A percentile compares a stretch with the other conserved stretches of the same genome.
These are phyloP conservation scores for Ivindomyrus marchei DNA, from an alignment of 2,113 vertebrate species.

Conservation along the genomic window DNA sequence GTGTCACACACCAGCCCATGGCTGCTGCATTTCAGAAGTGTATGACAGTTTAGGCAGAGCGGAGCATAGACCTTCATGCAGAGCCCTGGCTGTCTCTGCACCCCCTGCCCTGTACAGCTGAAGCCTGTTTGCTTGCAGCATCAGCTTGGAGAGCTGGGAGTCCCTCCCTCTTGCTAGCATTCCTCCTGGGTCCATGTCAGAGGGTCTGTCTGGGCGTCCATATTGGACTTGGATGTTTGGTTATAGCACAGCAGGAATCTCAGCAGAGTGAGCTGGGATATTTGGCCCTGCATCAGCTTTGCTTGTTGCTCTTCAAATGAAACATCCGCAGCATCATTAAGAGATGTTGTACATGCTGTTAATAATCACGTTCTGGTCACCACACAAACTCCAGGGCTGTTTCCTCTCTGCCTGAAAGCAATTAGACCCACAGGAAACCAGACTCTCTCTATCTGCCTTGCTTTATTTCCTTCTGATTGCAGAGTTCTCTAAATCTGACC, in stretches of 20 bases:
- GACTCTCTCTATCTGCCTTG: conserved; percentile 25
- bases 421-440: conserved; percentile 53
- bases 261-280: conserved; percentile 36
- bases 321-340: conserved; percentile 47
- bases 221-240: conserved; percentile 39
- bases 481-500: conserved; percentile 40
- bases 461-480: conserved; percentile 33
- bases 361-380: conserved; percentile 49
- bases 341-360: conserved; percentile 59
- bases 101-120: conserved; percentile 46
- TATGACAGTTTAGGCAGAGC: background rate
- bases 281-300: background rate
- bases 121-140: conserved; percentile 31
- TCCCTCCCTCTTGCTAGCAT: conserved; percentile 11
- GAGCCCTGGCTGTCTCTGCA: conserved; percentile 22
- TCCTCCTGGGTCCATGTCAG: conserved; percentile 29
- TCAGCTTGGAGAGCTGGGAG: background rate
- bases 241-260: conserved; percentile 40
- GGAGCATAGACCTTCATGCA: background rate
- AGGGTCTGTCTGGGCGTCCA: conserved; percentile 1
- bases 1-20: background rate
- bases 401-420: conserved; percentile 57
- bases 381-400: conserved; percentile 39
- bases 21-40: no score
- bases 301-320: conserved; percentile 15